A percentile compares a stretch with the other conserved stretches of the same genome.
These are phyloP conservation scores for Artibeus lituratus DNA, from an alignment of 2,797 vertebrate genomes.

Conservation along the genomic window DNA sequence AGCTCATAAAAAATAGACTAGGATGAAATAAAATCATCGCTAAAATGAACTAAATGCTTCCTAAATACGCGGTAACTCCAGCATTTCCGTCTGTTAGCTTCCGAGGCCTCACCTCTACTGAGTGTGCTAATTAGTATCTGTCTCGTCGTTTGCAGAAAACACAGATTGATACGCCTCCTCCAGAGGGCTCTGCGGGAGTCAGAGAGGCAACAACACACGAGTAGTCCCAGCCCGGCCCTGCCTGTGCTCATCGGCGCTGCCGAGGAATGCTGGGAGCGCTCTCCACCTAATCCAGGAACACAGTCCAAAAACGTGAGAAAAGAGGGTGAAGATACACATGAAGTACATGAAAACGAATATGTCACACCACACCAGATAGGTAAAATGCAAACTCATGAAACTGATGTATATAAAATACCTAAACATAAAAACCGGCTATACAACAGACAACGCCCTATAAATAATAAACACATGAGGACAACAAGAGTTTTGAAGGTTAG, in stretches of 20 bases:
- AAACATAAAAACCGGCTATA: background rate
- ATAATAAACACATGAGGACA: background rate
- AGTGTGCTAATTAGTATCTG: background rate
- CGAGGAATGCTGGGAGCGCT: background rate
- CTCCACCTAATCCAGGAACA: background rate
- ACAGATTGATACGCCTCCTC: background rate
- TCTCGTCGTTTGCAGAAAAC: background rate
- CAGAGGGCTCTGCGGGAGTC: background rate
- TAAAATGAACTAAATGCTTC: background rate
- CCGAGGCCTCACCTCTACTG: background rate
- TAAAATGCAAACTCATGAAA: background rate
- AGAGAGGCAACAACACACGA: too few relatives aligned
- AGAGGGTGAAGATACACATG: background rate
- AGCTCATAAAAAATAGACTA: background rate
- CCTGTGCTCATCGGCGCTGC: background rate
- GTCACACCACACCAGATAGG: background rate
- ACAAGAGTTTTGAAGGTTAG: background rate
- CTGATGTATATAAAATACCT: background rate
- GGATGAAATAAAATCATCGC: background rate
- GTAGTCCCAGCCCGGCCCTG: too few relatives aligned
- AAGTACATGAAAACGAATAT: background rate
- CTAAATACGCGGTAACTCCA: background rate
- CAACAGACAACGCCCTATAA: background rate
- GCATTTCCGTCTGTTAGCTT: fast-evolving
- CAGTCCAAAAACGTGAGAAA: background rate